Evolutionary conservation across 2,888 invertebrate species (phyloP).

Genomic region (Rotaria magnacalcarata): DNA sequence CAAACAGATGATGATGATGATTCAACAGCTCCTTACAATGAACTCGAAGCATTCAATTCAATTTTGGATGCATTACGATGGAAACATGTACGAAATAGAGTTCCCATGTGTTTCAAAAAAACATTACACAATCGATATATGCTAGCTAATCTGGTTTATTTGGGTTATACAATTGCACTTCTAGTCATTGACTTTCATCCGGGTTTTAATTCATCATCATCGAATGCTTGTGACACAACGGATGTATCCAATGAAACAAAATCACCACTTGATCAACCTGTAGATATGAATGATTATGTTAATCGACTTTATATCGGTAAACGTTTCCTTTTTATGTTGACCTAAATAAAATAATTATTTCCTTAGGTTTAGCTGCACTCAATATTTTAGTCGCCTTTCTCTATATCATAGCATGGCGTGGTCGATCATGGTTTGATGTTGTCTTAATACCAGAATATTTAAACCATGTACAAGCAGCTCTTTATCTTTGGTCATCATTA

Average conservation of each 20-base stretch:
- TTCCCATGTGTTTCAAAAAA: not conserved
- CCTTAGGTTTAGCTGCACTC: not conserved
- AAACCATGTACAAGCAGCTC: not conserved
- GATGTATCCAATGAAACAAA: not conserved
- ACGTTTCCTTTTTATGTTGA: not conserved
- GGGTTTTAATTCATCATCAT: not conserved
- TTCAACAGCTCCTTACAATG: not conserved
- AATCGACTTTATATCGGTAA: not conserved
- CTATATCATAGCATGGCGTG: not conserved
- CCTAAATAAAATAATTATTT: not conserved
- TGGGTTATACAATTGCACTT: conserved; percentile 1
- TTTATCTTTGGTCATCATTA: conserved; percentile 20
- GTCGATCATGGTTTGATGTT: conserved; percentile 21
- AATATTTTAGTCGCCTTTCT: not conserved
- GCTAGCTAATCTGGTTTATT: conserved; percentile 14
- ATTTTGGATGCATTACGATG: conserved; percentile 1
- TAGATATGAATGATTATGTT: not conserved
- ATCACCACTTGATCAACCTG: not conserved
- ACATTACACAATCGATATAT: not conserved
- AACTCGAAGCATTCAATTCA: not conserved
- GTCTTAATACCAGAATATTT: conserved; percentile 11
- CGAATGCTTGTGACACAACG: not conserved
- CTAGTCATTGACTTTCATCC: conserved; percentile 12
- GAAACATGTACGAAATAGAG: not conserved
- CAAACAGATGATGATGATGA: not conserved